Evolutionary conservation across 2,888 invertebrate genomes (phyloP).

Genomic region (Clistopyga incitator): DNA sequence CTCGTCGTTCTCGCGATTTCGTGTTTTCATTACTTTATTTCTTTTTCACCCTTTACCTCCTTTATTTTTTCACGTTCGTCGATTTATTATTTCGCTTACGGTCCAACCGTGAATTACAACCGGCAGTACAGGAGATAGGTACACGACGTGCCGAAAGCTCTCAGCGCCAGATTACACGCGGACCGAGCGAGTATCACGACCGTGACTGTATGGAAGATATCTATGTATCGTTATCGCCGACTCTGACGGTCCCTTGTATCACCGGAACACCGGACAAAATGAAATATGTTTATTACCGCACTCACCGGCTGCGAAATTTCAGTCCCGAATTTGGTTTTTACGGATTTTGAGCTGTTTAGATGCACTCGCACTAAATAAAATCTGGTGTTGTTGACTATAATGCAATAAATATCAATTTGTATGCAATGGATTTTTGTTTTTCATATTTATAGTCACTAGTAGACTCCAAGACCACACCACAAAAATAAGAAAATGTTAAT

Average conservation of each 20-base stretch:
- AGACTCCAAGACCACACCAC: too few relatives aligned
- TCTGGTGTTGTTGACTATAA: too few relatives aligned
- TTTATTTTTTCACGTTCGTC: constrained; percentile 26
- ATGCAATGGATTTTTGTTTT: too few relatives aligned
- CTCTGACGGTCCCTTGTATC: background rate
- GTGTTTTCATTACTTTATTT: constrained; percentile 17
- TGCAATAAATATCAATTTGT: too few relatives aligned
- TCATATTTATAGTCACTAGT: too few relatives aligned
- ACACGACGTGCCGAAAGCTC: constrained; percentile 46
- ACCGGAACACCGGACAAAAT: background rate
- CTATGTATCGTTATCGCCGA: background rate
- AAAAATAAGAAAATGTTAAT: too few relatives aligned
- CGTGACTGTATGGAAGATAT: background rate
- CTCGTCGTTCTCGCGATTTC: constrained; percentile 47
- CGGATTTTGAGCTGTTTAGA: background rate
- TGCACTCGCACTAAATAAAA: background rate
- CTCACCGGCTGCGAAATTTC: background rate
- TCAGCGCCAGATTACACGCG: constrained; percentile 28
- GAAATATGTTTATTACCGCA: background rate
- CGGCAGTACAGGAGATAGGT: constrained; percentile 1
- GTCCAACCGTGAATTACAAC: constrained; percentile 63
- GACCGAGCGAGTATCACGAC: background rate
- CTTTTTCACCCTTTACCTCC: constrained; percentile 8
- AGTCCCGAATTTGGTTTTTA: background rate
- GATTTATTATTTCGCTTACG: constrained; percentile 70